These are phyloP conservation scores for Drosophila baimaii DNA, from an alignment of 1,140 invertebrate genomes.

Conservation along the genomic window DNA sequence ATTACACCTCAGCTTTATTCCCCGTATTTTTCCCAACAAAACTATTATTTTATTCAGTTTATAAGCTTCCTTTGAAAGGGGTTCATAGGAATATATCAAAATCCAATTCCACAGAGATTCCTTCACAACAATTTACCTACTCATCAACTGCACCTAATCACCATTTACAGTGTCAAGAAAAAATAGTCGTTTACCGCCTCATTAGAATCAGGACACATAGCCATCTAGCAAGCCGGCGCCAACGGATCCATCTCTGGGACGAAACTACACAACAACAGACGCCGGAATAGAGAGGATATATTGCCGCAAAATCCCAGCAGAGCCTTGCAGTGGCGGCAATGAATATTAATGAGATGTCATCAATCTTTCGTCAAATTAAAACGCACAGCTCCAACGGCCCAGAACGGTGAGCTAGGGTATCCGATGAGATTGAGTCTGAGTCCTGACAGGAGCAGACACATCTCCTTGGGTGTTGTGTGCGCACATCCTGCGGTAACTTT, in stretches of 20 bases:
- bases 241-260: constrained; percentile 23
- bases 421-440: constrained; percentile 9
- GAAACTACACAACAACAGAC: constrained; percentile 30
- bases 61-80: no score
- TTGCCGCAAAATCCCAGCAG: constrained; percentile 67
- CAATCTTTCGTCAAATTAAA: constrained; percentile 84
- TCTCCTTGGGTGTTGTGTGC: constrained; percentile 29
- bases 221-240: constrained; percentile 14
- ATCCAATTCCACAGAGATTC: constrained; percentile 11
- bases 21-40: no score
- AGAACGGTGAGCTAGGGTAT: constrained; percentile 46
- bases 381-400: constrained; percentile 64
- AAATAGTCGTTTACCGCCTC: constrained; percentile 66
- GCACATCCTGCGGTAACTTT: constrained; percentile 81
- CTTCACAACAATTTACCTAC: constrained; percentile 7
- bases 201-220: constrained; percentile 63
- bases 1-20: no score
- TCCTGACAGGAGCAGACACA: constrained; percentile 32
- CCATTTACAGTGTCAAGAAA: constrained; percentile 18
- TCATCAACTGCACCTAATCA: constrained; percentile 7
- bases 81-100: not conserved
- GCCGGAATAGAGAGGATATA: constrained; percentile 71
- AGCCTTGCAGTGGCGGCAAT: constrained; percentile 67
- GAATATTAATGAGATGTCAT: constrained; percentile 84
- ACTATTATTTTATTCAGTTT: no score